Evolutionary conservation across 2,888 invertebrate genomes (phyloP).

Genomic region (Drosophila helvetica): DNA sequence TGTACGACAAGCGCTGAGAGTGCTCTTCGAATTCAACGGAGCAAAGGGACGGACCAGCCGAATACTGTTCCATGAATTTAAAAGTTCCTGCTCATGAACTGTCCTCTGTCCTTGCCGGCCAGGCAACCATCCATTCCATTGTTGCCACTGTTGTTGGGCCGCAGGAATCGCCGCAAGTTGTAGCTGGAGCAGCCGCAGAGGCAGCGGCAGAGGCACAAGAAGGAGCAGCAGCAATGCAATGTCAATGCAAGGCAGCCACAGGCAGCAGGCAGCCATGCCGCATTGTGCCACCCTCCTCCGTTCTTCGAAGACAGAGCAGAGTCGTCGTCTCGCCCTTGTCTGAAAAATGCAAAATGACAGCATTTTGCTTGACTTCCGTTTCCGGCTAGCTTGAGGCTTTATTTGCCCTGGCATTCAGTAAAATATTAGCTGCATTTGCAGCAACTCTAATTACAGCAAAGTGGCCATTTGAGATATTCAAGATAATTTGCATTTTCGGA

Average conservation of each 20-base stretch:
- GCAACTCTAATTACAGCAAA: conserved; percentile 65
- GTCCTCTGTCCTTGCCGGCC: conserved; percentile 44
- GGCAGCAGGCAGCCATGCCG: not conserved
- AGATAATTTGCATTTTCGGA: conserved; percentile 59
- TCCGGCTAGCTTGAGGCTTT: conserved; percentile 62
- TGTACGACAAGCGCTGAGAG: conserved; percentile 66
- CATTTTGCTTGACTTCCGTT: conserved; percentile 72
- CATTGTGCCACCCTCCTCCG: not conserved
- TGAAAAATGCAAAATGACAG: conserved; percentile 71
- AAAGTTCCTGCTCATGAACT: conserved; percentile 56
- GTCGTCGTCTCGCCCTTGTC: conserved; percentile 11
- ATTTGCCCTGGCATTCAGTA: conserved; percentile 52
- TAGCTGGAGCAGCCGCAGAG: conserved; percentile 40
- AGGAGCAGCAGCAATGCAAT: conserved; percentile 46
- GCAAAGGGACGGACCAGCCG: conserved; percentile 22
- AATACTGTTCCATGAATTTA: conserved; percentile 58
- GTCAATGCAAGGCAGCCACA: conserved; percentile 51
- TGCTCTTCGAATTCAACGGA: conserved; percentile 19
- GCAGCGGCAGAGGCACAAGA: conserved; percentile 1
- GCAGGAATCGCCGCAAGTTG: conserved; percentile 55
- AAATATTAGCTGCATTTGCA: conserved; percentile 59
- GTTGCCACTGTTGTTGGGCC: conserved; percentile 41
- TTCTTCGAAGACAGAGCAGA: not conserved
- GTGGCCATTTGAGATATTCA: conserved; percentile 54
- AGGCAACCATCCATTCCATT: conserved; percentile 44